Base-by-base conservation (phyloP, 2,797 vertebrate species). In the Syndactyla subalaris region DNA sequence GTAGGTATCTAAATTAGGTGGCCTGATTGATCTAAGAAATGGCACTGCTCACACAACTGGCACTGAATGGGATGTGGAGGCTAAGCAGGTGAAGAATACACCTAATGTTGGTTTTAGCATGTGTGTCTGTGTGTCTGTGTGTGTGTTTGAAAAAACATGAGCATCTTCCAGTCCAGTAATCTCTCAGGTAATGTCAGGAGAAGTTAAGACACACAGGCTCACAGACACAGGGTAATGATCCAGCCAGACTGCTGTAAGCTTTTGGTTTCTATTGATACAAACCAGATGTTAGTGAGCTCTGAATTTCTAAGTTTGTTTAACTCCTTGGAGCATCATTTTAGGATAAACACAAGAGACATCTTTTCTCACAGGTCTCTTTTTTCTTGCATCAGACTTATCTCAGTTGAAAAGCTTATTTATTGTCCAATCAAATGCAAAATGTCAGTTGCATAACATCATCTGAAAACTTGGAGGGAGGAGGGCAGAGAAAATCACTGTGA, bases 231-330 rank as follows among this genome's bases (percentile, higher is more conserved):
- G n/a, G 45, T 77, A 74, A 66, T 30, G 43, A 70, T 77, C 73
- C 90, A 95, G 46, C 49, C 74, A 89, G 89, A 89, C 73, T 67
- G 27, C 48, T 84, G 13, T 76, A 70, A 90, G 65, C 32, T 73
- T 73, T 89, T 68, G 90, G 73, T 51, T 94, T 93, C 89, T 95
- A 72, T 81, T 63, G 43, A 95, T 86, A 59, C 29, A 93, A 95
- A 96, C 91, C 88, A 96, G 95, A 95, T 92, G 91, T 85, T 84
- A 68, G 36, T 4, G 1, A 73, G 61, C 88, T 62, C n/a, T 77
- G 55, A 65, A 41, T 83, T 96, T 96, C 91, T 95, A 85, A 89
- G 88, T 57, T 95, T 92, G 45, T 66, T 93, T 83, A 96, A 89
- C 45, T 96, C 93, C 91, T 93, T 76, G 74, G 82, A 97, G 86